phyloP scores from a whole-genome alignment of 2,113 vertebrate species.

The Alligator mississippiensis region DNA sequence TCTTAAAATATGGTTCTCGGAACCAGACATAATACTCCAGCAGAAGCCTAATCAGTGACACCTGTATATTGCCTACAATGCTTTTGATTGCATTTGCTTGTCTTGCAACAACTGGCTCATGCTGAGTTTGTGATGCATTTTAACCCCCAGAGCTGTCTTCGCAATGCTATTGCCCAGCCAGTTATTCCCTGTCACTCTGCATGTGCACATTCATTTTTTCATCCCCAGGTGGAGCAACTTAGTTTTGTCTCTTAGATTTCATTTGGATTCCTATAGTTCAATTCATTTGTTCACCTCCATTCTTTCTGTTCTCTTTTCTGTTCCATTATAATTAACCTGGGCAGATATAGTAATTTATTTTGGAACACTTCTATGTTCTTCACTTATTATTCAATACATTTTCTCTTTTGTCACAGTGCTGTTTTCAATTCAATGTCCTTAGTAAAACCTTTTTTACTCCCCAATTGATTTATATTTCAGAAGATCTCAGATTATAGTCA shows the following conservation, averaged over 20 bases:
- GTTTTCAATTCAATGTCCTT: not conserved
- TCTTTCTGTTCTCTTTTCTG: not conserved
- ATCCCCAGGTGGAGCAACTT: too few relatives aligned
- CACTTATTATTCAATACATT: not conserved
- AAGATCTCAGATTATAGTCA: slow-evolving; percentile 6
- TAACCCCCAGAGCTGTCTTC: too few relatives aligned
- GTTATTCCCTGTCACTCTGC: too few relatives aligned
- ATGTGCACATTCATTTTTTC: too few relatives aligned
- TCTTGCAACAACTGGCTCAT: too few relatives aligned
- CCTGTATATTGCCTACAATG: too few relatives aligned
- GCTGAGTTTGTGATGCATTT: too few relatives aligned
- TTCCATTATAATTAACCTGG: not conserved
- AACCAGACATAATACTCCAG: not conserved
- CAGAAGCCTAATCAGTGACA: not conserved
- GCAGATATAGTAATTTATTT: not conserved
- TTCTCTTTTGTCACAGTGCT: not conserved
- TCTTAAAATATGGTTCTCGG: too few relatives aligned
- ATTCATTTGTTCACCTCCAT: not conserved
- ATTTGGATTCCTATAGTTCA: not conserved
- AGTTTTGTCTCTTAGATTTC: too few relatives aligned
- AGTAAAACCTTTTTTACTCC: not conserved
- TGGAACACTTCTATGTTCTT: not conserved
- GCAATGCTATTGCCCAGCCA: too few relatives aligned
- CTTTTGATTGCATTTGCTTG: too few relatives aligned
- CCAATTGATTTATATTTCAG: slow-evolving; percentile 12